Evolutionary conservation across 1,140 invertebrate species (phyloP).

Genomic region (Neodiprion virginianus): DNA sequence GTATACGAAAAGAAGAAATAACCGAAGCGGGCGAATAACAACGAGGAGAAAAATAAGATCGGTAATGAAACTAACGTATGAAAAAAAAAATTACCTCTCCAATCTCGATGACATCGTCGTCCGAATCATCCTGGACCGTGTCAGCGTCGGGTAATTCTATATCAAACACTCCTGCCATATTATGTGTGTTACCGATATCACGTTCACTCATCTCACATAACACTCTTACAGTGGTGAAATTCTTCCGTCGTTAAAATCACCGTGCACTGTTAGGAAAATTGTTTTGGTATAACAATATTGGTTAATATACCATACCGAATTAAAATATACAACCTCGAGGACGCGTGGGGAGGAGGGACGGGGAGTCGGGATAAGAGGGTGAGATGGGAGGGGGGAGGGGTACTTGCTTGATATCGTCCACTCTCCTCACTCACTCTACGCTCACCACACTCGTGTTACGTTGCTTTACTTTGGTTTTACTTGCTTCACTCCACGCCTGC

Average conservation of each 20-base stretch:
- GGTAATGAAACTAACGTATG: too few relatives aligned
- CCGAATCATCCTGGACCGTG: constrained; percentile 73
- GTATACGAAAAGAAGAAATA: neutral
- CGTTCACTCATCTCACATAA: neutral
- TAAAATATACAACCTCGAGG: too few relatives aligned
- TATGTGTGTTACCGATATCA: constrained; percentile 35
- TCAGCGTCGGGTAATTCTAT: constrained; percentile 83
- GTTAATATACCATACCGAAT: too few relatives aligned
- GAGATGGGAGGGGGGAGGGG: too few relatives aligned
- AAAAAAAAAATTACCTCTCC: constrained; percentile 70
- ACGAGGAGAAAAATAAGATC: too few relatives aligned
- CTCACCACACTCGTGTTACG: neutral
- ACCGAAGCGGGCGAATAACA: neutral
- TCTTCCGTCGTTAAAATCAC: too few relatives aligned
- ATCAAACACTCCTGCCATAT: constrained; percentile 87
- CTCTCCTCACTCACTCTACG: neutral
- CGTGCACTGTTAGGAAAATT: too few relatives aligned
- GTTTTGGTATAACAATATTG: too few relatives aligned
- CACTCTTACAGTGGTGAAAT: too few relatives aligned
- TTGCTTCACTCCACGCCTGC: neutral
- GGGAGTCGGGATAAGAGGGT: too few relatives aligned
- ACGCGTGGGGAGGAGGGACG: too few relatives aligned
- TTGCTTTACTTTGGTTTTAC: too few relatives aligned
- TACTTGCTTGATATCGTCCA: neutral
- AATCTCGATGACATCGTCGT: constrained; percentile 85